Conservation (phyloP, 2,888 invertebrate species). For the Rhorus exstirpatorius region DNA sequence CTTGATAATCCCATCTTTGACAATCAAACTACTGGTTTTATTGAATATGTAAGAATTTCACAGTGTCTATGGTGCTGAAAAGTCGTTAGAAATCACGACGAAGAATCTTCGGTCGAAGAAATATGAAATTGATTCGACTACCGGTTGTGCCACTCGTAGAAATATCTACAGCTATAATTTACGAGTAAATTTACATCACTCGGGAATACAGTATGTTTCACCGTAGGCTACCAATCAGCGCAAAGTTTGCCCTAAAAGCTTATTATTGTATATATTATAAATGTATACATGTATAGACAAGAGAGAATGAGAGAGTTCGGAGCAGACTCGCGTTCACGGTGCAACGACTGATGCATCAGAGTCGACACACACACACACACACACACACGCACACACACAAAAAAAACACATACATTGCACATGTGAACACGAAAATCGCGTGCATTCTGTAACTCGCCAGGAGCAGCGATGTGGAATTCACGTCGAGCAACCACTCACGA, state of each 20-base stretch:
- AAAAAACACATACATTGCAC: neutral
- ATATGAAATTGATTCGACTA: neutral
- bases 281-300: neutral
- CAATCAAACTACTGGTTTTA: no score
- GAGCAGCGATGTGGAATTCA: constrained; percentile 40
- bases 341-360: constrained; percentile 46
- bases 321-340: constrained; percentile 22
- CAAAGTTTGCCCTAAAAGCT: constrained; percentile 36
- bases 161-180: constrained; percentile 27
- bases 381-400: neutral
- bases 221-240: constrained; percentile 29
- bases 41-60: neutral
- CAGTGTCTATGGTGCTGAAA: no score
- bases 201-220: constrained; percentile 21
- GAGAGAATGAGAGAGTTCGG: constrained; percentile 3
- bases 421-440: constrained; percentile 51
- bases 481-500: constrained; percentile 16
- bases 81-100: neutral
- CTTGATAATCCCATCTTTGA: no score
- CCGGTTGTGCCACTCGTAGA: neutral
- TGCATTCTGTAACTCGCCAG: constrained; percentile 35
- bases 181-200: constrained; percentile 23
- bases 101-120: neutral
- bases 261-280: no score
- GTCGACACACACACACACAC: neutral